Base-by-base conservation (phyloP, 2,888 invertebrate genomes). In the Nephrotoma flavescens region DNA sequence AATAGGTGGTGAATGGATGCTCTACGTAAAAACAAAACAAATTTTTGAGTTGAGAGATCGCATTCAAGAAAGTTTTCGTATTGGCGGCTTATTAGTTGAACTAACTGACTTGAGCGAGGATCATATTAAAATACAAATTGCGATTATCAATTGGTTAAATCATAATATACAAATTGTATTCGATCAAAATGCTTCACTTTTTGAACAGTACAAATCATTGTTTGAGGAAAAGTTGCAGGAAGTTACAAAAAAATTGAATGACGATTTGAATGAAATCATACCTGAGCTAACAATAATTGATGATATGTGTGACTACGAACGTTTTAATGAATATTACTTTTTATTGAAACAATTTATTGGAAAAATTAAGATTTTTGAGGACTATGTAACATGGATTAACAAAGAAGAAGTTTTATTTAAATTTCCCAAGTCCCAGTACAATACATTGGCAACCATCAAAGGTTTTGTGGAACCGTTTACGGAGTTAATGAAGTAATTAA, bases 361-460 rank as follows among this genome's bases (percentile, higher is more conserved):
- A 89, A 93, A 95, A 87, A 92, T 98, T 86, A 94, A 94, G 87
- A 94, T 94, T 31, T 95, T 97, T 89, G 95, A 96, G 89, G 94
- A 95, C 88, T 93, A 95, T 88, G 95, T 97, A 19, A 91, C 92
- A 5, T 97, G 97, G 97, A 97, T 98, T 86, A 97, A 98, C 91
- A 94, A 95, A 89, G 98, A 98, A 92, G 92, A 92, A 92, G 4
- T 94, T 91, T 3, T 97, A 11, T 96, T 98, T 89, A 97, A 97
- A 90, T 96, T 97, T 90, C 96, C 96, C 1, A 90, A 95, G 86
- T 94, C 96, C 0, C 91, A 92, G 15, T 98, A 96, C 92, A 94
- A 95, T 0, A 95, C 96, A 87, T 93, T 98, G 86, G 95, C 95
- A 88, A 96, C 97, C 89, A 92, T 98, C 57, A 95, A 95, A 89